Evolutionary conservation across 2,888 invertebrate species (phyloP).

Genomic region (Timema cristinae): DNA sequence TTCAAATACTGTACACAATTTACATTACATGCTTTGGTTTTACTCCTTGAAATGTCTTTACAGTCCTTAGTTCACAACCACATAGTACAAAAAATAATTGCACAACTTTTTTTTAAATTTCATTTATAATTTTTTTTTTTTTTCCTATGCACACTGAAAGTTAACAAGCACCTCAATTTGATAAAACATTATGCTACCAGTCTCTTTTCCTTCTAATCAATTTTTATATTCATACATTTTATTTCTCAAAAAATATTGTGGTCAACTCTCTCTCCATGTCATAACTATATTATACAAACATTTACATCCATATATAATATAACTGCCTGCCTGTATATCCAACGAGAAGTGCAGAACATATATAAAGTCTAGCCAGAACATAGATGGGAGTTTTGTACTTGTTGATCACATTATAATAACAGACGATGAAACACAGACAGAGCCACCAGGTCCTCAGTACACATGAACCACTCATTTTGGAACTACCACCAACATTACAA

Average conservation of each 20-base stretch:
- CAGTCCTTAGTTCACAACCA: constrained; percentile 31
- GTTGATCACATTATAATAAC: constrained; percentile 30
- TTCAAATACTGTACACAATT: constrained; percentile 29
- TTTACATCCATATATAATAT: constrained; percentile 10
- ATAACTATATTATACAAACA: constrained; percentile 16
- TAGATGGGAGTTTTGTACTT: constrained; percentile 30
- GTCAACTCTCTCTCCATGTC: constrained; percentile 15
- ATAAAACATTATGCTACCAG: constrained; percentile 16
- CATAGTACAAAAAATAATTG: constrained; percentile 31
- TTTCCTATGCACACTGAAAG: constrained; percentile 14
- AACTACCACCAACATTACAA: too few species aligned
- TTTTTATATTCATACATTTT: constrained; percentile 8
- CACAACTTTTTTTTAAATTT: constrained; percentile 27
- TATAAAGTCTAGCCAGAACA: constrained; percentile 12
- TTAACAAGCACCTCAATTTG: constrained; percentile 14
- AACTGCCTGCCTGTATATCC: constrained; percentile 18
- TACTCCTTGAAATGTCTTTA: constrained; percentile 20
- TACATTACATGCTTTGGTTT: constrained; percentile 32
- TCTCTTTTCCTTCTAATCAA: constrained; percentile 10
- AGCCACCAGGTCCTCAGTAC: background rate
- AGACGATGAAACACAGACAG: constrained; percentile 25
- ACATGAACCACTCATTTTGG: too few species aligned
- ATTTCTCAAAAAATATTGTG: constrained; percentile 13
- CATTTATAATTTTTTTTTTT: constrained; percentile 17
- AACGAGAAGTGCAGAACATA: constrained; percentile 20